These are phyloP conservation scores for Empidonax traillii DNA, from an alignment of 2,113 vertebrate species.

Conservation along the genomic window DNA sequence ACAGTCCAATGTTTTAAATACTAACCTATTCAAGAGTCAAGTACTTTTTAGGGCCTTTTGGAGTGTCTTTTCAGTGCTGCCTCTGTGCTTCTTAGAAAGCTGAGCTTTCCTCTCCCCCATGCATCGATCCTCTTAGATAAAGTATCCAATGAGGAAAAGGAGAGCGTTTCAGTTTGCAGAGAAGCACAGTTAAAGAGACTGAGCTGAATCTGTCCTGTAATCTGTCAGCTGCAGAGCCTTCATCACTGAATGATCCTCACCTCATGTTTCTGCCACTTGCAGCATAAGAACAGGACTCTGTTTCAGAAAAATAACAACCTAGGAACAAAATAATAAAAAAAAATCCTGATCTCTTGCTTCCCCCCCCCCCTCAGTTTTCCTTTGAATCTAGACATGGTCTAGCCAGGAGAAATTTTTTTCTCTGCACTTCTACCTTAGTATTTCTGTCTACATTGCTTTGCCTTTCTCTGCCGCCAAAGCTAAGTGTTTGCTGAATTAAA, in stretches of 20 bases:
- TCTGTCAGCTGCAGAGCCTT: constrained; percentile 1
- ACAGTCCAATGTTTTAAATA: neutral
- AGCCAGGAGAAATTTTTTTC: neutral
- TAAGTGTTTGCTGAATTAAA: constrained; percentile 65
- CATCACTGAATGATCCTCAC: constrained; percentile 1
- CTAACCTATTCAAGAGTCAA: constrained; percentile 1
- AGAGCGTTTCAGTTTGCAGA: neutral
- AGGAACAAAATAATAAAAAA: neutral
- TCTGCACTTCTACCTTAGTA: constrained; percentile 29
- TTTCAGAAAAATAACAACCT: neutral
- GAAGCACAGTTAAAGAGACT: neutral
- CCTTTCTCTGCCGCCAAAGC: neutral
- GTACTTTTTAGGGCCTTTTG: neutral
- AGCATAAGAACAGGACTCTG: neutral
- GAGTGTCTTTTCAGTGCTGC: neutral
- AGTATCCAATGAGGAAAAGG: neutral
- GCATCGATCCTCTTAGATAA: neutral
- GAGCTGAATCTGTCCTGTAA: neutral
- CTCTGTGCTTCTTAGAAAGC: neutral
- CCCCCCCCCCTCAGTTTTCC: neutral
- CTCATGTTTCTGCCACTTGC: constrained; percentile 29
- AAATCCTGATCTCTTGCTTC: neutral
- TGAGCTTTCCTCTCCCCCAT: neutral
- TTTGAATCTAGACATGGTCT: constrained; percentile 12
- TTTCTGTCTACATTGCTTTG: constrained; percentile 41